Conservation (phyloP, 2,113 vertebrate species). For the Helogale parvula region DNA sequence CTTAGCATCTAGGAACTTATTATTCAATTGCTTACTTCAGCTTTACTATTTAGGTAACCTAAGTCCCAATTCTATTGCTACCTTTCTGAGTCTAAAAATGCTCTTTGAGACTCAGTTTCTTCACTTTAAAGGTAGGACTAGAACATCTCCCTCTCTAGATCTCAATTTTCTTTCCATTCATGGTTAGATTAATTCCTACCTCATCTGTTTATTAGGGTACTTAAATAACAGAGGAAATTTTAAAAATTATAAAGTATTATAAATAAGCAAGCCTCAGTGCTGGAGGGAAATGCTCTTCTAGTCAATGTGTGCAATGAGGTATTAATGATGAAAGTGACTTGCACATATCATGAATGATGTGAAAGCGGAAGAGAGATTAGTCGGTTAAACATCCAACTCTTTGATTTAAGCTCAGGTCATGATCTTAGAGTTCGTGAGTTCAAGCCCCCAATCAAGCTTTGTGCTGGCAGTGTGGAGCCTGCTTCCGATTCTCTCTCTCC, state of each 20-base stretch:
- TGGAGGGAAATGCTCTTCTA: neutral
- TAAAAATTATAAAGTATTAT: neutral
- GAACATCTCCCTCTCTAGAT: neutral
- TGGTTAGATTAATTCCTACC: neutral
- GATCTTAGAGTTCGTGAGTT: too few relatives aligned
- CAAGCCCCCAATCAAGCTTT: too few relatives aligned
- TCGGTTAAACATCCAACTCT: too few relatives aligned
- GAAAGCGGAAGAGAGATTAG: neutral
- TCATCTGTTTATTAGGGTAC: neutral
- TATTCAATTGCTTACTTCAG: neutral
- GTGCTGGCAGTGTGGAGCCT: too few relatives aligned
- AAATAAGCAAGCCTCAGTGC: neutral
- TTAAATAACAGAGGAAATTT: conserved; percentile 20
- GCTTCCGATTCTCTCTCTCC: too few relatives aligned
- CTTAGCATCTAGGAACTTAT: neutral
- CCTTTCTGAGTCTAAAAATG: neutral
- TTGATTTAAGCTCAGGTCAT: too few relatives aligned
- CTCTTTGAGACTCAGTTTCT: neutral
- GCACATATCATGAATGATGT: neutral
- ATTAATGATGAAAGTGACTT: neutral
- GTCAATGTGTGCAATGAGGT: neutral
- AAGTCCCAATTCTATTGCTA: neutral
- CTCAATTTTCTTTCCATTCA: conserved; percentile 27
- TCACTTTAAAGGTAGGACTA: neutral
- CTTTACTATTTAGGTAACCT: neutral